phyloP scores from a whole-genome alignment of 92 coral and sea anemone genomes.

The Meandrina meandrites region DNA sequence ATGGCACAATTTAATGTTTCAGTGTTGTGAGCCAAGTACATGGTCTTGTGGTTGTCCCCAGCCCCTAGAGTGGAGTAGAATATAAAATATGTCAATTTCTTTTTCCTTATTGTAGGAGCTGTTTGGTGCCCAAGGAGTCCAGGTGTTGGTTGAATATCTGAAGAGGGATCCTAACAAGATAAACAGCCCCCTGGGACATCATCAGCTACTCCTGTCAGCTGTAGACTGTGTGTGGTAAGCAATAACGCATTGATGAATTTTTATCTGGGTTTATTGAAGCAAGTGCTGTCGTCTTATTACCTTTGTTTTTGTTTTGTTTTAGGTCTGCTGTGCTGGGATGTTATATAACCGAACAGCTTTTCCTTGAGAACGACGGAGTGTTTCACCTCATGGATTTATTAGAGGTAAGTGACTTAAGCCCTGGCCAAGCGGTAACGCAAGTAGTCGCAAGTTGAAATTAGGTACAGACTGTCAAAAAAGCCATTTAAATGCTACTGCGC shows the following conservation, averaged over 20 bases:
- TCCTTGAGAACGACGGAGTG: slow-evolving; percentile 91
- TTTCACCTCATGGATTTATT: slow-evolving; percentile 88
- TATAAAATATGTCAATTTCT: background rate
- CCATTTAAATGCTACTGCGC: too few relatives aligned
- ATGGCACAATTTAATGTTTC: too few relatives aligned
- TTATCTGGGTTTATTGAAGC: background rate
- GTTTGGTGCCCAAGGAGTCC: slow-evolving; percentile 91
- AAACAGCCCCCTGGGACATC: slow-evolving; percentile 96
- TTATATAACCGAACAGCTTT: slow-evolving; percentile 86
- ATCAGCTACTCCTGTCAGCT: slow-evolving; percentile 82
- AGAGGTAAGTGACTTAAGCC: slow-evolving; percentile 74
- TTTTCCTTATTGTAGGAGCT: slow-evolving; percentile 64
- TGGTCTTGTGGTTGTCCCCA: background rate
- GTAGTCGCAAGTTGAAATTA: too few relatives aligned
- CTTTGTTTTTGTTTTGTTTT: background rate
- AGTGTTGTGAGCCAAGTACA: too few relatives aligned
- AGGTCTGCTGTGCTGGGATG: slow-evolving; percentile 98
- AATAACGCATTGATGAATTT: background rate
- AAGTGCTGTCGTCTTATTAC: background rate
- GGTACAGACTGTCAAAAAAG: too few relatives aligned
- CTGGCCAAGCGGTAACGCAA: background rate
- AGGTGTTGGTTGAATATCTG: slow-evolving; percentile 85
- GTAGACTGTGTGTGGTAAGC: slow-evolving; percentile 94
- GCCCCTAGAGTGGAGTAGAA: background rate
- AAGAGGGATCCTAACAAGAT: slow-evolving; percentile 84